Conservation (phyloP, 2,888 invertebrate genomes). For the Orthosia gracilis region DNA sequence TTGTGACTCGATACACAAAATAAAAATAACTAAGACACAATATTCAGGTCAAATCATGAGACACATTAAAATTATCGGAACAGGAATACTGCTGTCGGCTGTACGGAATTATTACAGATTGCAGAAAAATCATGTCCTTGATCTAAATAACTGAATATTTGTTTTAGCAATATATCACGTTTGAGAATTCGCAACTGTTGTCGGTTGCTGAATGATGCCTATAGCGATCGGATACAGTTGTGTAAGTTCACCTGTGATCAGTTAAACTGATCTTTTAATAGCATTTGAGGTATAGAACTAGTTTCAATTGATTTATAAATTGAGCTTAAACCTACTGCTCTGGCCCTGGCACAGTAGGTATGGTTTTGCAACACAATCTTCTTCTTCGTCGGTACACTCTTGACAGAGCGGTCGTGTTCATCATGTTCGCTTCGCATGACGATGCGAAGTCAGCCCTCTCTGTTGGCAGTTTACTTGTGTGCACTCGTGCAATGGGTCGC, state of each 20-base stretch:
- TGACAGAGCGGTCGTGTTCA: no score
- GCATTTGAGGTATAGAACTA: background rate
- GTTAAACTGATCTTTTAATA: background rate
- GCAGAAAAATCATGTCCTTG: slow-evolving; percentile 67
- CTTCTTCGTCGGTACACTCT: no score
- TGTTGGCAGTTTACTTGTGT: no score
- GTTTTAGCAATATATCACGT: slow-evolving; percentile 62
- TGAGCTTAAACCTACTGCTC: background rate
- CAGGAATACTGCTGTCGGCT: slow-evolving; percentile 56
- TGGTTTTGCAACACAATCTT: background rate
- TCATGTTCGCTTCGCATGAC: no score
- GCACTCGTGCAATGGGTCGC: no score
- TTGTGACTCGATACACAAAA: no score
- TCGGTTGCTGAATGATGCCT: slow-evolving; percentile 49
- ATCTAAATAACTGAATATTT: slow-evolving; percentile 62
- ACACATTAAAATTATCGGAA: slow-evolving; percentile 6
- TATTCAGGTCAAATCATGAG: no score
- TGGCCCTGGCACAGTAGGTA: background rate
- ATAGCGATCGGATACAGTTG: slow-evolving; percentile 48
- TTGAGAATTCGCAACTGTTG: slow-evolving; percentile 57
- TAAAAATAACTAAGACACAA: no score
- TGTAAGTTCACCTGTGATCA: slow-evolving; percentile 21
- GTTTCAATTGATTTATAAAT: background rate
- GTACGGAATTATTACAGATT: slow-evolving; percentile 59
- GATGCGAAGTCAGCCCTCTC: no score